Evolutionary conservation across 1,140 invertebrate genomes (phyloP), one percentile per base, ranked within the genome.

Genomic region (Achroia grisella): DNA sequence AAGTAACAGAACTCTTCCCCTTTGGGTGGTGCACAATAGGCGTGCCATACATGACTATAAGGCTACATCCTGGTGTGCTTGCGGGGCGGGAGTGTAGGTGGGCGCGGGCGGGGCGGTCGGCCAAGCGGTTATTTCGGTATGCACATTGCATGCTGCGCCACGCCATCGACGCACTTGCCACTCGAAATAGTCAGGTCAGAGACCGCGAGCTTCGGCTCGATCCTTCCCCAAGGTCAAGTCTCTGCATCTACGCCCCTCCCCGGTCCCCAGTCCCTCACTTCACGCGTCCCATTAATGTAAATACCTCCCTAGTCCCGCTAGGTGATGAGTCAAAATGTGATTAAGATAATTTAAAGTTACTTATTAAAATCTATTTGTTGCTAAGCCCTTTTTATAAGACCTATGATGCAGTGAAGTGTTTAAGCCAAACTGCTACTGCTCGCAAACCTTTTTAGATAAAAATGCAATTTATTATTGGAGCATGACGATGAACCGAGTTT

Each of bases 181-280:
- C 78, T 82, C 65, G 76, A 85, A 85, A 85, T 85, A 85, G 80
- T 77, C 80, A 81, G 80, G 80, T 85, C 80, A 85, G 78, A 76
- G 80, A 85, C 80, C 80, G 80, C 74, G 58, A 66, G 64, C 69
- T 58, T 67, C 67, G 74, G 52, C 66, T 72, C 76, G 69, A 80
- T 79, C 80, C 78, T 84, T 65, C 72, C 72, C 71, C 80, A 84
- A 84, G 80, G 78, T 82, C 80, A 84, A 82, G 77, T 68, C 65
- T 72, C 54, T 56, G 56, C 59, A 56, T 48, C 52, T 23, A 49
- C 42, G 17, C 27, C 48, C 47, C 53, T 48, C 48, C 60, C 54
- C 58, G 33, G 49, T 48, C 53, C 55, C 53, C 44, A 56, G 10
- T 31, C 33, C 31, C 13, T 37, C 37, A 9, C 44, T 28, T 29